phyloP scores from a whole-genome alignment of 1,140 invertebrate species.

The Tetramorium simillimum region DNA sequence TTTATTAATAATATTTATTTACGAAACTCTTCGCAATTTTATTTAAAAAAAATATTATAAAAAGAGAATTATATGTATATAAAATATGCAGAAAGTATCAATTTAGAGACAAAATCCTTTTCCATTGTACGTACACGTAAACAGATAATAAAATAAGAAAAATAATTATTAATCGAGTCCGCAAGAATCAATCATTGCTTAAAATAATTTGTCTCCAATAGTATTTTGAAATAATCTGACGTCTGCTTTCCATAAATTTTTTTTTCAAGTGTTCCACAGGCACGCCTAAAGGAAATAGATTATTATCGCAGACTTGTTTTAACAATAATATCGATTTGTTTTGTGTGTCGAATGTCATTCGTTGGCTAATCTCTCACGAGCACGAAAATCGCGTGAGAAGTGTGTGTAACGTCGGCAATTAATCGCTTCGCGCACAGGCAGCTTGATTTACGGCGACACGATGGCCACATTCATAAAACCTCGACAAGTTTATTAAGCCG shows the following conservation, averaged over 20 bases:
- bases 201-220: background rate
- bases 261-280: background rate
- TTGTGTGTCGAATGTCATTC: background rate
- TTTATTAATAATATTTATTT: background rate
- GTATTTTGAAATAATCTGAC: background rate
- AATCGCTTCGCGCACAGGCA: conserved; percentile 41
- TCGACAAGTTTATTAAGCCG: conserved; percentile 19
- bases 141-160: background rate
- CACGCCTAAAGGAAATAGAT: background rate
- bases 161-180: background rate
- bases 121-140: background rate
- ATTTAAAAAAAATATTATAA: background rate
- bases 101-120: background rate
- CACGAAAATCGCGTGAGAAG: background rate
- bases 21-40: background rate
- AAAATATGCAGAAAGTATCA: background rate
- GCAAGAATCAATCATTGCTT: background rate
- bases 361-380: background rate
- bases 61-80: background rate
- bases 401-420: conserved; percentile 33
- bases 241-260: background rate
- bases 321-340: background rate
- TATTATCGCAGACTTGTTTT: background rate
- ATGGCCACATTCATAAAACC: conserved; percentile 30
- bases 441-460: conserved; percentile 39